Evolutionary conservation across 2,888 invertebrate species (phyloP).

Genomic region (Perizoma flavofasciatum): DNA sequence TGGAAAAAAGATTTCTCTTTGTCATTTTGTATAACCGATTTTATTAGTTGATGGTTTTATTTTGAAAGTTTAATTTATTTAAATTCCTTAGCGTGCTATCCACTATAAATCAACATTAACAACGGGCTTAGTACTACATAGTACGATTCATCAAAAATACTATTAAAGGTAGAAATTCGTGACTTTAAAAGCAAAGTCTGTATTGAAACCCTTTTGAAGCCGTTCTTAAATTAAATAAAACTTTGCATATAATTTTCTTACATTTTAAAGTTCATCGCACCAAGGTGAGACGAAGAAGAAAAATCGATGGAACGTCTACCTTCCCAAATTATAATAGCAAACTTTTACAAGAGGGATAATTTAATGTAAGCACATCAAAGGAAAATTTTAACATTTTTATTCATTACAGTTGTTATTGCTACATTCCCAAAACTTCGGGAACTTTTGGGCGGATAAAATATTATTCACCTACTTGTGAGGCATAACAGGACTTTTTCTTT

Average conservation of each 20-base stretch:
- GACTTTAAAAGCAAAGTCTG: slow-evolving; percentile 8
- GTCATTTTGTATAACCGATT: neutral
- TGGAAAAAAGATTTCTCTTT: slow-evolving; percentile 9
- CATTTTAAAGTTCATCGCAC: slow-evolving; percentile 39
- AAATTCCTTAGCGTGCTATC: too few species aligned
- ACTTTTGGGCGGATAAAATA: slow-evolving; percentile 33
- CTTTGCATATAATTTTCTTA: slow-evolving; percentile 18
- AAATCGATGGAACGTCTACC: slow-evolving; percentile 43
- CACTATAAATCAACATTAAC: too few species aligned
- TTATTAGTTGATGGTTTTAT: too few species aligned
- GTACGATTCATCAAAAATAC: too few species aligned
- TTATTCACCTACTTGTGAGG: slow-evolving; percentile 27
- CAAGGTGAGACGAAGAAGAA: slow-evolving; percentile 27
- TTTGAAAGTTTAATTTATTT: too few species aligned
- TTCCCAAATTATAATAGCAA: slow-evolving; percentile 40
- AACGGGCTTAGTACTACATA: too few species aligned
- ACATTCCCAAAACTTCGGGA: slow-evolving; percentile 29
- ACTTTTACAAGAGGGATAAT: slow-evolving; percentile 39
- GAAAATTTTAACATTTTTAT: slow-evolving; percentile 50
- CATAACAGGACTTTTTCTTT: slow-evolving; percentile 31
- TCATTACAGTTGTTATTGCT: slow-evolving; percentile 48
- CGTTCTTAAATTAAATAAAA: slow-evolving; percentile 27
- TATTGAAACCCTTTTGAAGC: slow-evolving; percentile 13
- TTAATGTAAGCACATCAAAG: slow-evolving; percentile 47
- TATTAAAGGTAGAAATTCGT: too few species aligned